Base-by-base conservation (phyloP, 2,797 vertebrate genomes). In the Poeciliopsis turneri region DNA sequence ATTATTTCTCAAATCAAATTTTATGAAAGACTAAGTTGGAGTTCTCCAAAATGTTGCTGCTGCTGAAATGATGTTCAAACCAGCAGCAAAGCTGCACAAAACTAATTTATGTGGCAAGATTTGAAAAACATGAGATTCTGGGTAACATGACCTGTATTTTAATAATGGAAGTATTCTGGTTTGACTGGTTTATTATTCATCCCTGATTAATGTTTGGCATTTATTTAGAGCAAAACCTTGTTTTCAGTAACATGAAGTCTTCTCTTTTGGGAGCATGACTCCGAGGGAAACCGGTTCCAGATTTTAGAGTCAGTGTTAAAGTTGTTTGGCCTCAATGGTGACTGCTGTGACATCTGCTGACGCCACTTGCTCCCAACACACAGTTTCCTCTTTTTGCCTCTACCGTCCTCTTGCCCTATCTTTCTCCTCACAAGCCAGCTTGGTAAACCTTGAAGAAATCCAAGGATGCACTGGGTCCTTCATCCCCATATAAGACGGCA, bases 371-470 rank as follows among this genome's bases (percentile, higher is more conserved):
- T 68, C 57, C 68, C 64, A 57, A 74, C 76, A 76, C 82, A 39
- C 51, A 69, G 78, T 45, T 39, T 82, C 75, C 20, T 86, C 59
- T 82, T 68, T 45, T 72, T 51, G 47, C 72, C 78, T 82, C 64
- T 43, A 8, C 45, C 43, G 76, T 75, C 79, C 77, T 51, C 49
- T 25, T 28, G 30, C 30, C 77, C 70, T 77, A 55, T 70, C 33
- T 73, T 39, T 72, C 55, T 6, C 4, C 55, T 78, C 75, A 75
- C 47, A 15, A 72, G 68, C 76, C 71, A 75, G 79, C 59, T 76
- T 72, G 76, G 84, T 85, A 86, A 89, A 75, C 79, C 74, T 66
- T 87, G 80, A 85, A 78, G 83, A 84, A 72, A 88, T 86, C 77
- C 78, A 82, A 89, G 69, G 77, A 87, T 78, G 78, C 64, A 73